A percentile compares a stretch with the other conserved stretches of the same genome.
Evolutionary conservation across 2,797 vertebrate species (phyloP).

Genomic region (Stomatorhinus walkeri): DNA sequence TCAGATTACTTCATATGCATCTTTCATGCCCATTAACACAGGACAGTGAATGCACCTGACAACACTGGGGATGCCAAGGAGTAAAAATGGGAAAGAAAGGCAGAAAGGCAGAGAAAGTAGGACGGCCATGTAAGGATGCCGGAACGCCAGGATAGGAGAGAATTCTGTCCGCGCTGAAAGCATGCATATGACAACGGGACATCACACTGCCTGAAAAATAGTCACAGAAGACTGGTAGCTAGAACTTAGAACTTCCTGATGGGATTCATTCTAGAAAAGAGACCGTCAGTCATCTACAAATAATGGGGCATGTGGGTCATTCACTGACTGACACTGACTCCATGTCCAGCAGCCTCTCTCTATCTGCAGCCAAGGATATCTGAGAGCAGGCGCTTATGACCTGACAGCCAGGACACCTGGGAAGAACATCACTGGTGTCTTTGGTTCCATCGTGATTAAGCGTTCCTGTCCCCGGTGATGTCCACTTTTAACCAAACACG

Average conservation of each 20-base stretch:
- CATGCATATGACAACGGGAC: background rate
- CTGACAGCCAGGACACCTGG: background rate
- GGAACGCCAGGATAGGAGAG: slow-evolving; percentile 25
- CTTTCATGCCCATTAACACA: slow-evolving; percentile 50
- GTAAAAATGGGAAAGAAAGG: background rate
- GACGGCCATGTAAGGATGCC: slow-evolving; percentile 25
- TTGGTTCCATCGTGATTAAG: slow-evolving; percentile 59
- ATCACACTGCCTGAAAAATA: background rate
- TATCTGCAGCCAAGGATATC: background rate
- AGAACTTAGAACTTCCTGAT: background rate
- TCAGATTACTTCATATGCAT: slow-evolving; percentile 56
- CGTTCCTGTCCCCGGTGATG: slow-evolving; percentile 50
- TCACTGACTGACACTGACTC: background rate
- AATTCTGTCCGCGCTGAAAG: background rate
- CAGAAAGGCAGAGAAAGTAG: slow-evolving; percentile 22
- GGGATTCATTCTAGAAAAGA: background rate
- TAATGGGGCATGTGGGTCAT: background rate
- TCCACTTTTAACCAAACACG: slow-evolving; percentile 44
- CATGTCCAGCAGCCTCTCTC: background rate
- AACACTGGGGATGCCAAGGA: background rate
- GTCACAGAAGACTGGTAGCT: background rate
- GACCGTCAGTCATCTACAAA: background rate
- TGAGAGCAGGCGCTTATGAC: background rate
- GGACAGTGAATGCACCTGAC: slow-evolving; percentile 21
- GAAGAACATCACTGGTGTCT: slow-evolving; percentile 56